Evolutionary conservation across 2,888 invertebrate species (phyloP), one percentile per base, ranked within the genome.

Genomic region (Cecidostiba fungosa): DNA sequence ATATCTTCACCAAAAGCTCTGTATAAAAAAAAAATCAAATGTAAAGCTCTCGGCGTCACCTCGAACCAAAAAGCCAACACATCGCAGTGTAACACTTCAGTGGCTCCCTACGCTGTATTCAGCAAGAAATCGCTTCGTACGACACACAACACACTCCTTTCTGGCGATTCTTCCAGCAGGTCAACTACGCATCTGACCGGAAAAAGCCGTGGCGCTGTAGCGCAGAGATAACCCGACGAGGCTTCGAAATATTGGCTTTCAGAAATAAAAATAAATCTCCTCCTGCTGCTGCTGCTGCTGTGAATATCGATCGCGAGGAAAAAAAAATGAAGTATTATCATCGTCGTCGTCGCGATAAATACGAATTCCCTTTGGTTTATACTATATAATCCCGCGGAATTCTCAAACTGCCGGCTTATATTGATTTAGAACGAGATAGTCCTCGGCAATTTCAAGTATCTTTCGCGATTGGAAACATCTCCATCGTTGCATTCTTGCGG

Each of bases 161-260:
- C 54, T 39, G 23, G 43, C 43, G 47, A 69, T 80, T 80, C 73
- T 73, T 81, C 73, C 73, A 16, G 47, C 66, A 82, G 39, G 16
- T 32, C 32, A 74, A 36, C 74, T 50, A 50, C 32, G n/a, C 78
- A 69, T 32, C 69, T 78, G 47, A 78, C 70, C 47, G 79, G 69
- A 70, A 79, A 32, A 69, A 26, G 26, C 16, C 10, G 36, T 19
- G 12, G 36, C 36, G 72, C 70, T 72, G 26, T 29, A 66, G 26
- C 66, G 12, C 10, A 2, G 16, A 14, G 66, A 66, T 66, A 66
- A 29, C 26, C 29, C 10, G 4, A 0, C 12, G 66, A 62, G 23
- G 26, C 23, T 29, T 66, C 66, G 26, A 66, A 66, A 26, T 26
- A 66, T 66, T 66, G 66, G 29, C 66, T 66, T 29, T 66, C 29